Percentiles rank a stretch among this genome's conserved stretches.
These are phyloP conservation scores for Montipora capitata DNA, from an alignment of 92 coral and sea anemone genomes.

Conservation along the genomic window DNA sequence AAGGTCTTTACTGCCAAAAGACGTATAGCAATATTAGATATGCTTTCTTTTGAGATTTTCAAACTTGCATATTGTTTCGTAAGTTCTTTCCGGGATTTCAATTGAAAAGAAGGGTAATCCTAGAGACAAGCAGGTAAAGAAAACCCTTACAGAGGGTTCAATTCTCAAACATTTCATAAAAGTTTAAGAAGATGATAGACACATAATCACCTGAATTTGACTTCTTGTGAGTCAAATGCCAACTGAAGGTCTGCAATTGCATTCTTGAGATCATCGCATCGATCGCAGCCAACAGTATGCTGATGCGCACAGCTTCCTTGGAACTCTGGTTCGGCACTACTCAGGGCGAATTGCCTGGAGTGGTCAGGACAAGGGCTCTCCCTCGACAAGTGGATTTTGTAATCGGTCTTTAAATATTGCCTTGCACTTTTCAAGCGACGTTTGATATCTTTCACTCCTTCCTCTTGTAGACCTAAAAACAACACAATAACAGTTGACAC, in stretches of 20 bases:
- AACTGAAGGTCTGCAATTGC: constrained; percentile 6
- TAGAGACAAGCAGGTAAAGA: neutral
- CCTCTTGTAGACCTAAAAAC: constrained; percentile 6
- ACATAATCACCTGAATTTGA: constrained; percentile 5
- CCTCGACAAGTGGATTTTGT: constrained; percentile 23
- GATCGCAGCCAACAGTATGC: constrained; percentile 38
- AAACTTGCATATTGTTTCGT: neutral
- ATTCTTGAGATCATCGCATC: constrained; percentile 34
- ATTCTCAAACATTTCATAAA: constrained; percentile 7
- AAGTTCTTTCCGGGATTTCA: neutral
- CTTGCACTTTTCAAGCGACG: constrained; percentile 17
- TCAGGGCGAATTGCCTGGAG: constrained; percentile 25
- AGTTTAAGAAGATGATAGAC: neutral
- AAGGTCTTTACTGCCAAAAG: constrained; percentile 19
- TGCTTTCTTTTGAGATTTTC: neutral
- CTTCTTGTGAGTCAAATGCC: constrained; percentile 11
- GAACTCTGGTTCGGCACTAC: constrained; percentile 25
- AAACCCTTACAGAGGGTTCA: constrained; percentile 1
- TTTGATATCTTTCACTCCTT: constrained; percentile 10
- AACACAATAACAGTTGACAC: neutral
- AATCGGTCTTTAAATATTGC: constrained; percentile 26
- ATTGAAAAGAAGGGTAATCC: neutral
- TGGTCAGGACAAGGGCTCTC: constrained; percentile 36
- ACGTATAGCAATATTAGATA: neutral
- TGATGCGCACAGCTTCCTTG: constrained; percentile 22